phyloP scores from a whole-genome alignment of 2,797 vertebrate genomes.

The Anguilla obscura region DNA sequence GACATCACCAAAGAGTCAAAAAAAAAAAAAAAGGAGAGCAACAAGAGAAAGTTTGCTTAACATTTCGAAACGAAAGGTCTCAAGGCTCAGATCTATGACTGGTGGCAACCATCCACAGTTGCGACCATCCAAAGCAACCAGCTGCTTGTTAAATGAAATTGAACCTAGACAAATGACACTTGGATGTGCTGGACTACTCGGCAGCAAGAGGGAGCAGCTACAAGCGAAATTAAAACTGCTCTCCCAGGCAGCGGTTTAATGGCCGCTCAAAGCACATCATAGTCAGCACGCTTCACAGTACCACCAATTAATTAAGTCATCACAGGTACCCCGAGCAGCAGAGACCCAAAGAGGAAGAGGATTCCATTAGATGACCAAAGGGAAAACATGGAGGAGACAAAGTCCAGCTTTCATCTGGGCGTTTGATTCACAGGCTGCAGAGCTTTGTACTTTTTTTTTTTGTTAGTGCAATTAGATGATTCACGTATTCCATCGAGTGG shows the following conservation, averaged over 20 bases:
- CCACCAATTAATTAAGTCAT: constrained; percentile 3
- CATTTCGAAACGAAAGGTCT: background rate
- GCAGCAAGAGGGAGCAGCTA: constrained; percentile 5
- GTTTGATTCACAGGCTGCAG: background rate
- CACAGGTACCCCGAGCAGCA: background rate
- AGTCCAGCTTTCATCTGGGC: background rate
- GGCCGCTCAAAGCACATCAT: constrained; percentile 6
- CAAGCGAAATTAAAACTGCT: background rate
- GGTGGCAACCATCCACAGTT: background rate
- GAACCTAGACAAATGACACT: constrained; percentile 15
- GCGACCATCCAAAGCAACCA: background rate
- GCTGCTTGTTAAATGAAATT: constrained; percentile 27
- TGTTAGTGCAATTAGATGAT: background rate
- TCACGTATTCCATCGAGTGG: background rate
- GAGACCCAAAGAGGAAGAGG: background rate
- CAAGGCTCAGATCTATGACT: background rate
- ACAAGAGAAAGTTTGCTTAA: background rate
- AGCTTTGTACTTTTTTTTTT: background rate
- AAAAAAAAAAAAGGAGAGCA: background rate
- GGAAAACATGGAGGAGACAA: background rate
- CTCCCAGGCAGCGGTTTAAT: background rate
- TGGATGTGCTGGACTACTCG: background rate
- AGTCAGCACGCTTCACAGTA: background rate
- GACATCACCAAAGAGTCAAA: background rate
- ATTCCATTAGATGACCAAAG: background rate